Evolutionary conservation across 2,888 invertebrate species (phyloP).

Genomic region (Drosophila crucigera): DNA sequence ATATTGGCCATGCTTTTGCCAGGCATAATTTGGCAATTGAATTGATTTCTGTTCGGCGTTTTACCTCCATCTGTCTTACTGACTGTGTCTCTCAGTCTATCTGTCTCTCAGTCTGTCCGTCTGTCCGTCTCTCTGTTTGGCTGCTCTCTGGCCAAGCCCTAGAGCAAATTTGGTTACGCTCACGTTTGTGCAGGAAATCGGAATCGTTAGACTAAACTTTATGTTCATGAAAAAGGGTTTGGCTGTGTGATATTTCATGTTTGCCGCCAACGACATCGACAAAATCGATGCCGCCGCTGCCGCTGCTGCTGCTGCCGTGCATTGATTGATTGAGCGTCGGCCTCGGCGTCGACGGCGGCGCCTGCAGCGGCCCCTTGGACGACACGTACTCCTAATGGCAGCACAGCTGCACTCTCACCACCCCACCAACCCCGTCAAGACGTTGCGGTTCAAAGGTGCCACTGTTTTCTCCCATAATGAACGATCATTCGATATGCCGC

Average conservation of each 20-base stretch:
- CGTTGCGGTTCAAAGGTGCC: constrained; percentile 72
- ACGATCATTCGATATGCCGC: constrained; percentile 69
- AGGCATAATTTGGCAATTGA: constrained; percentile 79
- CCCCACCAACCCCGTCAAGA: constrained; percentile 29
- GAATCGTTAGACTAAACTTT: constrained; percentile 67
- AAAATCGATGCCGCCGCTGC: constrained; percentile 33
- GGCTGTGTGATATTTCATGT: constrained; percentile 78
- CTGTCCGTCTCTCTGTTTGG: constrained; percentile 16
- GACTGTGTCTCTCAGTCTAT: constrained; percentile 1
- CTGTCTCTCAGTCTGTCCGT: not conserved
- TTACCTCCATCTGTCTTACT: constrained; percentile 17
- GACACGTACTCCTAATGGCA: constrained; percentile 54
- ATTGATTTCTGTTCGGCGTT: constrained; percentile 59
- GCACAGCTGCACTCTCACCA: constrained; percentile 7
- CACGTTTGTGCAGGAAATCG: constrained; percentile 81
- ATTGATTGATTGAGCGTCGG: constrained; percentile 72
- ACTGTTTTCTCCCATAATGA: constrained; percentile 63
- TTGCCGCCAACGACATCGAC: constrained; percentile 72
- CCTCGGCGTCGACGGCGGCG: constrained; percentile 42
- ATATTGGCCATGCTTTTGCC: constrained; percentile 67
- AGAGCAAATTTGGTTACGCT: constrained; percentile 78
- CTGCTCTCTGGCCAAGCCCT: constrained; percentile 68
- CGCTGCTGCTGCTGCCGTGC: constrained; percentile 45
- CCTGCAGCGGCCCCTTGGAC: constrained; percentile 58
- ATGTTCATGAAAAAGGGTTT: constrained; percentile 75